Base-by-base conservation (phyloP, 2,797 vertebrate genomes). In the Danio choprae region DNA sequence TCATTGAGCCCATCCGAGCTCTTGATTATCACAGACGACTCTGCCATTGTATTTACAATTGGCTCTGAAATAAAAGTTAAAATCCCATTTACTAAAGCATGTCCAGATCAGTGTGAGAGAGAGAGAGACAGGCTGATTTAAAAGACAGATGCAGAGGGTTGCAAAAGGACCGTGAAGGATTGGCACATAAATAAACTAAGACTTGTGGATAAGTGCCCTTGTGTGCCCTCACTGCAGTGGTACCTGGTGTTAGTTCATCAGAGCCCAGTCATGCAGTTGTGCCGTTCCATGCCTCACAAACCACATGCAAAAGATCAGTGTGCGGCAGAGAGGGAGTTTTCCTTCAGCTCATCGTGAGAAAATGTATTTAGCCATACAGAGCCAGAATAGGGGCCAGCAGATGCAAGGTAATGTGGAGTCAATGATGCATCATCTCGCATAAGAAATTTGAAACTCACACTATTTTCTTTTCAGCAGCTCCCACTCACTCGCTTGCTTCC, bases 221-320 rank as follows among this genome's bases (percentile, higher is more conserved):
- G 44, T 51, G 74, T 22, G 36, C 16, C 65, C 77, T 77, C 69
- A 16, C 64, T 74, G 64, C 74, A 75, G 46, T 78, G 60, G 79
- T 74, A 74, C 63, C 74, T 71, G 59, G 68, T 77, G 58, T 84
- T 74, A 80, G 82, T 72, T 81, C 68, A 82, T 69, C 77, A 78
- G 64, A 73, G 71, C 22, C 41, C 80, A 82, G 70, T 84, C 80
- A 84, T 77, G 69, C 80, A 78, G 44, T 50, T 11, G 79, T 56
- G 85, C 81, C 85, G 83, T 80, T 74, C 82, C 82, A 84, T 82
- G 79, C 79, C 80, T 74, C 38, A 50, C 16, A 69, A 72, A 79
- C 72, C 73, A 76, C 76, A 77, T 18, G 43, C 46, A 83, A 81
- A 79, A 83, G 79, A 70, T 83, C 73, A 84, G 84, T 73, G 70